phyloP scores from a whole-genome alignment of 2,113 vertebrate genomes.

The Talpa occidentalis region DNA sequence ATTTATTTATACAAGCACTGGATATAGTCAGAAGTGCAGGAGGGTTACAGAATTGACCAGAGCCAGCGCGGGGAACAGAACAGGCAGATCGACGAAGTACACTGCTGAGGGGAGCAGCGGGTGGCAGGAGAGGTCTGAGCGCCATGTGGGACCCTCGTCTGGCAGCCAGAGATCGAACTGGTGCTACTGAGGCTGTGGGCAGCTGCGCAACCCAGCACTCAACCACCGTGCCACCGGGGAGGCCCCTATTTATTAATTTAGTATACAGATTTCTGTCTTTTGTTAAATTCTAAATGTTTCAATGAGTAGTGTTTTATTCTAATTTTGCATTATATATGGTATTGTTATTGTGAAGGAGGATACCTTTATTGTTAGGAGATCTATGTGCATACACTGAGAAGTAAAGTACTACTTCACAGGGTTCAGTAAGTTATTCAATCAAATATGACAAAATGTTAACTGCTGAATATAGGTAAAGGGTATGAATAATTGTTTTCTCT shows the following conservation, averaged over 20 bases:
- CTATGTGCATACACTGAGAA: background rate
- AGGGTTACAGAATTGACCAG: too few species aligned
- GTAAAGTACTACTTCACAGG: background rate
- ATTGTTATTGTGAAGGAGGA: background rate
- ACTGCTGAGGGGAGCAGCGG: too few species aligned
- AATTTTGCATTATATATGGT: background rate
- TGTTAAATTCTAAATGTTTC: slow-evolving; percentile 32
- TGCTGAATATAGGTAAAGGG: background rate
- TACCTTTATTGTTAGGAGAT: background rate
- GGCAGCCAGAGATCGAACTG: too few species aligned
- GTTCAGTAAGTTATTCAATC: background rate
- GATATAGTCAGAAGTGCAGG: too few species aligned
- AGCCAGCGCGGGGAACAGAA: too few species aligned
- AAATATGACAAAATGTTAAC: slow-evolving; percentile 15
- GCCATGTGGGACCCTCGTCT: too few species aligned
- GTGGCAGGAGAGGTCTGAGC: too few species aligned
- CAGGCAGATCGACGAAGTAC: too few species aligned
- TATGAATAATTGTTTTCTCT: background rate
- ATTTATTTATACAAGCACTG: too few species aligned
- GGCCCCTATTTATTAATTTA: background rate
- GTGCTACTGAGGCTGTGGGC: too few species aligned
- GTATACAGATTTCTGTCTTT: background rate
- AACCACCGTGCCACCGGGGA: too few species aligned
- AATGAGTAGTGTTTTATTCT: background rate
- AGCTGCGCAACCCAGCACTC: too few species aligned